These are phyloP conservation scores for Diplazon laetatorius DNA, from an alignment of 2,888 invertebrate genomes.

Conservation along the genomic window DNA sequence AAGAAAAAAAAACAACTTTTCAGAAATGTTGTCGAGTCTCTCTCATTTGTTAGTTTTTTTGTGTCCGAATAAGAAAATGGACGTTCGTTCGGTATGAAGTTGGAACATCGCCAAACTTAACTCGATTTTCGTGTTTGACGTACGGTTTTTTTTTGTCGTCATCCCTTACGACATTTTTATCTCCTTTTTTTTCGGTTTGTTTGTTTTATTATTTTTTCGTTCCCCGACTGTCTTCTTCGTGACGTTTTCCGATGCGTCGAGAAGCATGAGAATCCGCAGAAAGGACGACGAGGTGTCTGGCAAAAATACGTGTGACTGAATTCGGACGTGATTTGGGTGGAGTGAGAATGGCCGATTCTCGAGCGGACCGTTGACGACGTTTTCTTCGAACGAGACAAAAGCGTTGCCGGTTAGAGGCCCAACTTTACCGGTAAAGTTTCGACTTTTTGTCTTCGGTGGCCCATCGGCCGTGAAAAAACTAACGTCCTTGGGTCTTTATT, in stretches of 20 bases:
- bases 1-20: too few species aligned
- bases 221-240: conserved; percentile 13
- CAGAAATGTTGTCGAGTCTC: conserved; percentile 28
- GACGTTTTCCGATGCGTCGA: conserved; percentile 50
- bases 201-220: conserved; percentile 14
- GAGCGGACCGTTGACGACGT: conserved; percentile 41
- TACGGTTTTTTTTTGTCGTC: conserved; percentile 54
- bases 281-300: conserved; percentile 57
- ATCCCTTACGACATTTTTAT: conserved; percentile 14
- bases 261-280: conserved; percentile 47
- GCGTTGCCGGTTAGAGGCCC: conserved; percentile 49
- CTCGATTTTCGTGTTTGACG: conserved; percentile 63
- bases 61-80: conserved; percentile 13
- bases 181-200: conserved; percentile 10
- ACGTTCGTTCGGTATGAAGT: conserved; percentile 53
- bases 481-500: conserved; percentile 40
- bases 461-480: conserved; percentile 38
- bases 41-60: conserved; percentile 61
- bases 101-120: conserved; percentile 64
- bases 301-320: conserved; percentile 62
- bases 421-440: background rate
- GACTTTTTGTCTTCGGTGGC: conserved; percentile 21
- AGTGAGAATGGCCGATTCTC: conserved; percentile 48
- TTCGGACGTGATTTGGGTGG: conserved; percentile 54
- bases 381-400: conserved; percentile 42